Base-by-base conservation (phyloP, 2,113 vertebrate genomes). In the Riparia riparia region DNA sequence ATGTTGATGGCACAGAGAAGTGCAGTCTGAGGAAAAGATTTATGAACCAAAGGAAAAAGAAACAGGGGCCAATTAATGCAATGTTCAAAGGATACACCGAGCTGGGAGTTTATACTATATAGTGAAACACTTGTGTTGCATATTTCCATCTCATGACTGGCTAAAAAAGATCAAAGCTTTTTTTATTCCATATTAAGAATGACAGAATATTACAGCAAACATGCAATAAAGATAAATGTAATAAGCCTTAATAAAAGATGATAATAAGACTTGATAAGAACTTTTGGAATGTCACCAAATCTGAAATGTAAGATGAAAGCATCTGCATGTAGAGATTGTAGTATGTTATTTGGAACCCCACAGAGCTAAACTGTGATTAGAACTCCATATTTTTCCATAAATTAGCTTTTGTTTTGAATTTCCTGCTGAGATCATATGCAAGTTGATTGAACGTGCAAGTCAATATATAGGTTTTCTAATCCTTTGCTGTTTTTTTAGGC, bases 381-480 rank as follows among this genome's bases (percentile, higher is more conserved):
- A 98, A 98, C 97, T 97, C 97, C 98, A 98, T 95, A 97, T 98
- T 98, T 99, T 98, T 98, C 98, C 98, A 98, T 98, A 98, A 99
- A 98, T 98, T 98, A 98, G 95, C 95, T 97, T 98, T 97, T 97
- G 98, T 98, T 98, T 97, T 97, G 94, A 96, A 97, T 97, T 97
- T 98, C 98, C 98, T 95, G 97, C 98, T 98, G 98, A 95, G 98
- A 97, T 97, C 98, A 97, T 95, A 98, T 96, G 95, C 96, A 97
- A 96, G 97, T 94, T 97, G 97, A 98, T 90, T 70, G 97, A 97
- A 98, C 17, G 66, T 96, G 94, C 76, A 87, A 95, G 95, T 96
- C 97, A 96, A 96, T 87, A 97, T 97, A 94, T 90, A 97, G 91
- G 93, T 97, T 97, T 96, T 86, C 69, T 90, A 96, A 96, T 96